A percentile compares a stretch with the other conserved stretches of the same genome.
These are phyloP conservation scores for Parochlus steinenii DNA, from an alignment of 2,888 invertebrate genomes.

Conservation along the genomic window DNA sequence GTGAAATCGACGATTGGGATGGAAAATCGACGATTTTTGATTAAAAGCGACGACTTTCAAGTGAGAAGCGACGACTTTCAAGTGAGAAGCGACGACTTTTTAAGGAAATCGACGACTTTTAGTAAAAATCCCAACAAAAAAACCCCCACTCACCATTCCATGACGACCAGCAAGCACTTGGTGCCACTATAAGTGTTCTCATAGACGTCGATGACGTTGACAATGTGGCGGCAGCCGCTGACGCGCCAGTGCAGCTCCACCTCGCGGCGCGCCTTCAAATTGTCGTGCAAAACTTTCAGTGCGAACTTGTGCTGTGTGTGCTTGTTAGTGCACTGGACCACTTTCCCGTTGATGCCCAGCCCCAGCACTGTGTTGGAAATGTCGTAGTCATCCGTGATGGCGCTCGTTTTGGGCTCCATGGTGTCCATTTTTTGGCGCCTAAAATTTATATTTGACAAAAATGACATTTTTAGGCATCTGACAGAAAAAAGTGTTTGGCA, in stretches of 20 bases:
- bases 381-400: constrained; percentile 79
- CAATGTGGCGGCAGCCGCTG: constrained; percentile 81
- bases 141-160: constrained; percentile 72
- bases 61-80: too few relatives aligned
- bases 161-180: constrained; percentile 89
- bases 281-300: constrained; percentile 68
- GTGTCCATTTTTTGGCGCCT: too few relatives aligned
- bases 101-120: too few relatives aligned
- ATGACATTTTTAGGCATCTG: too few relatives aligned
- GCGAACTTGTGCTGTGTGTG: constrained; percentile 11
- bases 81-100: too few relatives aligned
- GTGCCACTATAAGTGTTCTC: constrained; percentile 89
- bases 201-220: constrained; percentile 79
- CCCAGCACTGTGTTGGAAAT: constrained; percentile 88
- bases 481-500: not conserved
- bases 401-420: constrained; percentile 47
- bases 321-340: constrained; percentile 80
- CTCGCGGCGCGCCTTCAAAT: constrained; percentile 81
- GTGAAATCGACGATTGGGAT: too few relatives aligned
- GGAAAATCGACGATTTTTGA: too few relatives aligned
- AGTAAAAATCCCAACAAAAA: constrained; percentile 10
- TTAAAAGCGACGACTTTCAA: too few relatives aligned
- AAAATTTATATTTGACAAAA: too few relatives aligned
- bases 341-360: constrained; percentile 96
- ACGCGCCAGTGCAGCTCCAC: constrained; percentile 93